Conservation (phyloP, 2,113 vertebrate genomes). For the Corythoichthys intestinalis region DNA sequence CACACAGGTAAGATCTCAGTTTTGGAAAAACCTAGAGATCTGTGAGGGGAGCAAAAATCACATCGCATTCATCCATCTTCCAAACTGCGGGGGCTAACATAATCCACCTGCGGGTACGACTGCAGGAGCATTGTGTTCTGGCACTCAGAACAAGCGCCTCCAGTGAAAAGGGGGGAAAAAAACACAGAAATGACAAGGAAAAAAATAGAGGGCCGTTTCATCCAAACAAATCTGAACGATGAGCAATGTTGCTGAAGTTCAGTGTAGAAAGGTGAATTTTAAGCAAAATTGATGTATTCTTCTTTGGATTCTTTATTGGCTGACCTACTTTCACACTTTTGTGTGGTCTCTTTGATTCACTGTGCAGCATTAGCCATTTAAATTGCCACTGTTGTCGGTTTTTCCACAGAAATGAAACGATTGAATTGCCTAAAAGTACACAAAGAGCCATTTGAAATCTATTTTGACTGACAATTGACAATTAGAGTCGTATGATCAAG, state of each 20-base stretch:
- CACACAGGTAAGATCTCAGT: background rate
- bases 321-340: background rate
- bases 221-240: background rate
- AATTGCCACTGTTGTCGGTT: background rate
- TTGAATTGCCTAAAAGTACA: too few species aligned
- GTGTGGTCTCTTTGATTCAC: background rate
- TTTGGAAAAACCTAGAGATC: constrained; percentile 15
- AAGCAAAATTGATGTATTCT: background rate
- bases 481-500: too few species aligned
- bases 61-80: constrained; percentile 44
- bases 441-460: too few species aligned
- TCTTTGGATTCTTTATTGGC: background rate
- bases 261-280: background rate
- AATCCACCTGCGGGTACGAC: constrained; percentile 36
- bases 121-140: constrained; percentile 32
- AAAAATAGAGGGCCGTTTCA: background rate
- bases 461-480: too few species aligned
- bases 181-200: constrained; percentile 2
- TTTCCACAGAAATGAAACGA: too few species aligned
- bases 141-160: constrained; percentile 38
- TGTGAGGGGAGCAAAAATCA: constrained; percentile 1
- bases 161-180: background rate
- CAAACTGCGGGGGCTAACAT: constrained; percentile 28
- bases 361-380: background rate
- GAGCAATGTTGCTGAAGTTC: background rate